phyloP scores from a whole-genome alignment of 2,888 invertebrate genomes.

The Drosophila neoperkinsi region DNA sequence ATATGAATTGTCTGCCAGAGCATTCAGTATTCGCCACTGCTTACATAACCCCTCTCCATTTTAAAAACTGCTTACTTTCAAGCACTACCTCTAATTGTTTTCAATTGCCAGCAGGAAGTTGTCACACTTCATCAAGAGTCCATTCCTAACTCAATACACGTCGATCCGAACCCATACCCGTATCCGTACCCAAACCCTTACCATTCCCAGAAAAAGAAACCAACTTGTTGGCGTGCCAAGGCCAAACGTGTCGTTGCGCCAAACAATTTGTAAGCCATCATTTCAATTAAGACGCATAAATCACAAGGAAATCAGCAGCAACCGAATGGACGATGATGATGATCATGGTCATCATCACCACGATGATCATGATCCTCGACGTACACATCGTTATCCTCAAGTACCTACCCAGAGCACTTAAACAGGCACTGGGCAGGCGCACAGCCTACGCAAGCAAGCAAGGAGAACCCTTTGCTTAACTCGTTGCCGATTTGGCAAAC shows the following conservation, averaged over 20 bases:
- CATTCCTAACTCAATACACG: slow-evolving; percentile 33
- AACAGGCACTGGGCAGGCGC: slow-evolving; percentile 61
- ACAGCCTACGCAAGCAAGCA: slow-evolving; percentile 57
- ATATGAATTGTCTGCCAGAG: background rate
- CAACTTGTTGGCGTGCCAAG: slow-evolving; percentile 43
- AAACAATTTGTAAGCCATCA: slow-evolving; percentile 80
- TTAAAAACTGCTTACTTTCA: slow-evolving; percentile 1
- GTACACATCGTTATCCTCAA: slow-evolving; percentile 75
- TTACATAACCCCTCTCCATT: background rate
- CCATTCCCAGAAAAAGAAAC: slow-evolving; percentile 41
- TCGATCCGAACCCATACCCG: slow-evolving; percentile 1
- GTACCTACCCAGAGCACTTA: slow-evolving; percentile 70
- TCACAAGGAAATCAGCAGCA: slow-evolving; percentile 72
- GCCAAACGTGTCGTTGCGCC: slow-evolving; percentile 51
- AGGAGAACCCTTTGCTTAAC: slow-evolving; percentile 58
- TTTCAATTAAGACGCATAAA: slow-evolving; percentile 81
- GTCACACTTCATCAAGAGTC: slow-evolving; percentile 34
- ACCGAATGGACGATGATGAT: slow-evolving; percentile 20
- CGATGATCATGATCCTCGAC: slow-evolving; percentile 16
- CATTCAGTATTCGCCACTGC: background rate
- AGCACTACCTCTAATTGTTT: slow-evolving; percentile 5
- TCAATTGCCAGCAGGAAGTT: slow-evolving; percentile 48
- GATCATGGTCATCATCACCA: slow-evolving; percentile 24
- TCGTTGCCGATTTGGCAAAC: slow-evolving; percentile 64
- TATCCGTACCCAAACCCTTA: background rate